Evolutionary conservation across 2,113 vertebrate genomes (phyloP).

Genomic region (Laticauda colubrina): DNA sequence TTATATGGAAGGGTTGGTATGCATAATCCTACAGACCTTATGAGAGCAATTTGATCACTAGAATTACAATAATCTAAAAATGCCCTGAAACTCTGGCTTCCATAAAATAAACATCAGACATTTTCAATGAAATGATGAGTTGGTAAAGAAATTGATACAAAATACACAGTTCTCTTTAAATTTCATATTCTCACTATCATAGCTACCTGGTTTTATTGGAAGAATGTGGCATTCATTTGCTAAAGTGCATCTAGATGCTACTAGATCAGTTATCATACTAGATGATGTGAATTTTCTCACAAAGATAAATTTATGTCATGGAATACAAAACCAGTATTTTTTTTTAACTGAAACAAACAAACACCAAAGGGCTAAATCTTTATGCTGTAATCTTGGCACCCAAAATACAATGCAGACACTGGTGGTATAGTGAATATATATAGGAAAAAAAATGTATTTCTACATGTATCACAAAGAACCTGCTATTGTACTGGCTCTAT

Average conservation of each 20-base stretch:
- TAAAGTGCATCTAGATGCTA: neutral
- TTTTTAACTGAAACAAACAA: neutral
- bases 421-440: neutral
- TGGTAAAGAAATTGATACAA: neutral
- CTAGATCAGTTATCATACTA: neutral
- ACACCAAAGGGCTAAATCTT: neutral
- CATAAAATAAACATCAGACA: neutral
- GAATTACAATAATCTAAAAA: neutral
- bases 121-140: neutral
- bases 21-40: neutral
- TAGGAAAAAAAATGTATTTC: neutral
- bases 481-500: neutral
- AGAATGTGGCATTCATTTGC: neutral
- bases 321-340: neutral
- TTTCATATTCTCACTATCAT: neutral
- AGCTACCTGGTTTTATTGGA: neutral
- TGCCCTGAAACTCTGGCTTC: neutral
- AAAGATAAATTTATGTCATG: neutral
- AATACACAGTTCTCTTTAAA: neutral
- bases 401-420: neutral
- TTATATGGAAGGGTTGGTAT: neutral
- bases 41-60: neutral
- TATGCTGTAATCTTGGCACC: neutral
- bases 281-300: neutral
- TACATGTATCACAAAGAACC: neutral